Evolutionary conservation across 2,797 vertebrate genomes (phyloP).

Genomic region (Coranthus polyacanthus): DNA sequence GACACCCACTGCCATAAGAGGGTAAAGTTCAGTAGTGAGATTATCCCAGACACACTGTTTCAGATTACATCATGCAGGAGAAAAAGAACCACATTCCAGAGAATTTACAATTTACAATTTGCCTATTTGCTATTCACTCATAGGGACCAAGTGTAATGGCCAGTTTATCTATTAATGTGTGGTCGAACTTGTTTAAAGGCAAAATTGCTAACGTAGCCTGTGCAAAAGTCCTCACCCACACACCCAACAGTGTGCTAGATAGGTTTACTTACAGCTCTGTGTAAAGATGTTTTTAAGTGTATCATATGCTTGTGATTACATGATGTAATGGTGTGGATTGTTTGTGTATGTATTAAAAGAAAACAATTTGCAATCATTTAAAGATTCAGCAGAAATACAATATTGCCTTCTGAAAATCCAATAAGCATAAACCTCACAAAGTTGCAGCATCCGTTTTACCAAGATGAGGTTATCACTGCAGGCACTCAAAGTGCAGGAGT

Average conservation of each 20-base stretch:
- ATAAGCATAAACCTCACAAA: conserved; percentile 1
- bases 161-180: conserved; percentile 17
- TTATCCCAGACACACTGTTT: conserved; percentile 27
- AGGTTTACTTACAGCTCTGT: conserved; percentile 23
- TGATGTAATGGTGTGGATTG: conserved; percentile 45
- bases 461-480: conserved; percentile 3
- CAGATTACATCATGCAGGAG: conserved; percentile 27
- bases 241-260: too few species aligned
- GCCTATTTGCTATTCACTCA: conserved; percentile 18
- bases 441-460: conserved; percentile 10
- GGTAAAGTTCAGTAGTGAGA: conserved; percentile 16
- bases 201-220: too few species aligned
- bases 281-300: conserved; percentile 46
- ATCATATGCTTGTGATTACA: conserved; percentile 52
- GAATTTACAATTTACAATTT: conserved; percentile 16
- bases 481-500: conserved; percentile 23
- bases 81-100: conserved; percentile 36
- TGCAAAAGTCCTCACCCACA: conserved; percentile 16
- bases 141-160: conserved; percentile 8
- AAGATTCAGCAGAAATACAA: conserved; percentile 9
- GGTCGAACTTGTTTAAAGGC: conserved; percentile 21
- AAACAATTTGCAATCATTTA: conserved; percentile 30
- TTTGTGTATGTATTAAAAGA: conserved; percentile 47
- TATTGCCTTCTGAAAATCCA: conserved; percentile 12
- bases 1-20: not conserved